Evolutionary conservation across 23 tunicate species (phyloP).

Genomic region (Diplosoma virens): DNA sequence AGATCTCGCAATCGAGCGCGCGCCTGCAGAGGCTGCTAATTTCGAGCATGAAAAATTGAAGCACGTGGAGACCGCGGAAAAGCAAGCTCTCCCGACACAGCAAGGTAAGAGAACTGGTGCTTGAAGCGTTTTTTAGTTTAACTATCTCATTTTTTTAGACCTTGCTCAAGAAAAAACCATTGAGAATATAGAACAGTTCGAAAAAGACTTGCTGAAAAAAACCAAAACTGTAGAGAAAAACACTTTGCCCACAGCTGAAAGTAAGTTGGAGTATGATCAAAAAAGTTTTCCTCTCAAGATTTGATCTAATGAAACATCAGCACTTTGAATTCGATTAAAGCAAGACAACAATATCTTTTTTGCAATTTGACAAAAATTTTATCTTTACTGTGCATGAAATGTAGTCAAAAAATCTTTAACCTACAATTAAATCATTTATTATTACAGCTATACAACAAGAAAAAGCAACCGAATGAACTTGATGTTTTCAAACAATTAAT

Average conservation of each 20-base stretch:
- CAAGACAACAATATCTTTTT: neutral
- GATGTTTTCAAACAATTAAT: too few relatives aligned
- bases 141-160: too few relatives aligned
- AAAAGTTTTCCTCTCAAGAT: neutral
- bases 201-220: constrained; percentile 72
- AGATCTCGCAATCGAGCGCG: constrained; percentile 44
- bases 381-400: too few relatives aligned
- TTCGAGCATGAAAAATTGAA: constrained; percentile 65
- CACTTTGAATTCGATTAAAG: neutral
- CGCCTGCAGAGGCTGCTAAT: constrained; percentile 58
- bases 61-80: constrained; percentile 62
- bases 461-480: too few relatives aligned
- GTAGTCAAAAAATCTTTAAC: neutral
- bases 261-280: constrained; percentile 25
- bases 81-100: constrained; percentile 54
- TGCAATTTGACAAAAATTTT: neutral
- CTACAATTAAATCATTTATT: neutral
- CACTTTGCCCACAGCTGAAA: constrained; percentile 66
- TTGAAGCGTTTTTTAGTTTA: too few relatives aligned
- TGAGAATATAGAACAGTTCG: constrained; percentile 54
- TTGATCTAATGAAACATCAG: neutral
- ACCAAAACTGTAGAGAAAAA: constrained; percentile 71
- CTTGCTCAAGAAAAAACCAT: constrained; percentile 76
- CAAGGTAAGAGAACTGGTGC: too few relatives aligned
- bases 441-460: constrained; percentile 28